Percentiles rank a stretch among this genome's conserved stretches.
These are phyloP conservation scores for Psammodynastes pulverulentus DNA, from an alignment of 2,113 vertebrate species.

Conservation along the genomic window DNA sequence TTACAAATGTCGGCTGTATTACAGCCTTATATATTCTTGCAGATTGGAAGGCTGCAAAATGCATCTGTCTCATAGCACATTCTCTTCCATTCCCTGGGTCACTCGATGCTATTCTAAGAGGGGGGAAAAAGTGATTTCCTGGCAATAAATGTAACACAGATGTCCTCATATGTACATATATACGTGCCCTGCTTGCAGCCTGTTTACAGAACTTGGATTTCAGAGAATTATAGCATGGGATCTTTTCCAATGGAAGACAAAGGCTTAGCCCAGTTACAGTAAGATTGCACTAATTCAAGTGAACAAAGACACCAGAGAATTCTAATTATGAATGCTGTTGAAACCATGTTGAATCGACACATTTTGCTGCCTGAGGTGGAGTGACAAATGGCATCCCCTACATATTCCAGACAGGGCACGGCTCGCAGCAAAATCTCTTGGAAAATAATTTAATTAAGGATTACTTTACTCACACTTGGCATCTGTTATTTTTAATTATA, in stretches of 20 bases:
- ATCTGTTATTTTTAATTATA: background rate
- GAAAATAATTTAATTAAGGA: background rate
- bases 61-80: constrained; percentile 1
- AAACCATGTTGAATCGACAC: background rate
- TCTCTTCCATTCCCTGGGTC: constrained; percentile 17
- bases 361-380: background rate
- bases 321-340: background rate
- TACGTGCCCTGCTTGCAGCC: background rate
- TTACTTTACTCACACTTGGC: background rate
- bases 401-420: background rate
- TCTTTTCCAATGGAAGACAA: background rate
- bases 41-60: constrained; percentile 22
- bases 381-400: background rate
- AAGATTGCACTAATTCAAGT: background rate
- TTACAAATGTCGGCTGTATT: constrained; percentile 41
- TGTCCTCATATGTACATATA: constrained; percentile 1
- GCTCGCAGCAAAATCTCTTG: background rate
- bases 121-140: background rate
- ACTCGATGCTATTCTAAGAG: background rate
- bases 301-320: background rate
- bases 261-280: background rate
- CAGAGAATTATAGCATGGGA: background rate
- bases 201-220: background rate
- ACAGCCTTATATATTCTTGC: constrained; percentile 19
- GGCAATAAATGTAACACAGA: constrained; percentile 2